A percentile compares a stretch with the other conserved stretches of the same genome.
These are phyloP conservation scores for Bombyx huttoni DNA, from an alignment of 2,888 invertebrate species.

Conservation along the genomic window DNA sequence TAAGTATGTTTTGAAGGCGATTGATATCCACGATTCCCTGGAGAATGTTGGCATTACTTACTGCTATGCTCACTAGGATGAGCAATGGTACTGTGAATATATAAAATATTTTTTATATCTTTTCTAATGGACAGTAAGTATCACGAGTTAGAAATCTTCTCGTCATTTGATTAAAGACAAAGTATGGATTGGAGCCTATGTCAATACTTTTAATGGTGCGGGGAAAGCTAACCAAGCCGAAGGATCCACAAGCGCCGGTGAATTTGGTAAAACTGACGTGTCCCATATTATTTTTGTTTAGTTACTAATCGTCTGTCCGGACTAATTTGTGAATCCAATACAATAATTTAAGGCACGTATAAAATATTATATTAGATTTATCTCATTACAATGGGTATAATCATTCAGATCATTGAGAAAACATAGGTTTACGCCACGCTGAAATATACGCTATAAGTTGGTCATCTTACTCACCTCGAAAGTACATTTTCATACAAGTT, in stretches of 20 bases:
- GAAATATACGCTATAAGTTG: conserved; percentile 6
- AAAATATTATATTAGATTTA: too few relatives aligned
- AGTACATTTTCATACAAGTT: conserved; percentile 6
- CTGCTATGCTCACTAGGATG: conserved; percentile 31
- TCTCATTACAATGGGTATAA: too few relatives aligned
- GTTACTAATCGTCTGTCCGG: background rate
- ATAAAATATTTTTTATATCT: too few relatives aligned
- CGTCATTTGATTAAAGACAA: too few relatives aligned
- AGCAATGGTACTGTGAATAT: conserved; percentile 32
- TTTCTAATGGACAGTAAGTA: too few relatives aligned
- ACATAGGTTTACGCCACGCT: too few relatives aligned
- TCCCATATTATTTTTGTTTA: conserved; percentile 17
- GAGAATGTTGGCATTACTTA: conserved; percentile 39
- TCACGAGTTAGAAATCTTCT: too few relatives aligned
- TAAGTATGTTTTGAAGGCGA: conserved; percentile 45
- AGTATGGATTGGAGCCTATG: too few relatives aligned
- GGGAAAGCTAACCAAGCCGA: too few relatives aligned
- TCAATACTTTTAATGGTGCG: too few relatives aligned
- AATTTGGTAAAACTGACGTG: conserved; percentile 39
- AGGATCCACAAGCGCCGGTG: conserved; percentile 8
- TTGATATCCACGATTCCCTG: conserved; percentile 53
- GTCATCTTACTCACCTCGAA: conserved; percentile 8
- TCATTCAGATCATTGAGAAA: too few relatives aligned
- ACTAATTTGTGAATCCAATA: background rate
- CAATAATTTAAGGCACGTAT: too few relatives aligned